These are phyloP conservation scores for Ariolimax columbianus DNA, from an alignment of 2,888 invertebrate genomes.

Conservation along the genomic window DNA sequence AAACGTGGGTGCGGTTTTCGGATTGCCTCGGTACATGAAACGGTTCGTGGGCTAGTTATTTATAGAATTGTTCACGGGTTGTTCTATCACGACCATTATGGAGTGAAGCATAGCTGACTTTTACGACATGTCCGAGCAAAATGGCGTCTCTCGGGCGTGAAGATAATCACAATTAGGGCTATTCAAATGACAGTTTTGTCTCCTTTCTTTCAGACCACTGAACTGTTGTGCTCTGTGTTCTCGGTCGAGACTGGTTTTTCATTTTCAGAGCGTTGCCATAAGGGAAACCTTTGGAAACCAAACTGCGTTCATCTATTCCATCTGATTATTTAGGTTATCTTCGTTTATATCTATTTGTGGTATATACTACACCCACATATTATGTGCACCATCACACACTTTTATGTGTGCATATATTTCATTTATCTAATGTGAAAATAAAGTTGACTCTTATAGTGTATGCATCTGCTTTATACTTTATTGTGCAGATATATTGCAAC, in stretches of 20 bases:
- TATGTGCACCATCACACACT: too few relatives aligned
- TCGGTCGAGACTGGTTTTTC: not conserved
- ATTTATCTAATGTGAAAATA: too few relatives aligned
- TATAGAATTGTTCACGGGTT: not conserved
- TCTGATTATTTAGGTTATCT: not conserved
- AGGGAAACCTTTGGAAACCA: not conserved
- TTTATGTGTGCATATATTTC: too few relatives aligned
- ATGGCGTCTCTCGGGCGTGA: slow-evolving; percentile 10
- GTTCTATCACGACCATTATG: not conserved
- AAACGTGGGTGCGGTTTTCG: not conserved
- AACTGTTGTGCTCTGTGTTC: not conserved
- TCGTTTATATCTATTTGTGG: too few relatives aligned
- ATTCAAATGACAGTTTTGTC: not conserved
- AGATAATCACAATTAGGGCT: slow-evolving; percentile 22
- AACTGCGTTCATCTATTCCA: not conserved
- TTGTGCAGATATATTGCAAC: too few relatives aligned
- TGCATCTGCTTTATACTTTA: too few relatives aligned
- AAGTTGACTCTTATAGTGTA: too few relatives aligned
- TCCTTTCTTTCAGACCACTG: not conserved
- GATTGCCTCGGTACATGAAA: not conserved
- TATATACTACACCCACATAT: too few relatives aligned
- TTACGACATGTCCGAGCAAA: slow-evolving; percentile 23
- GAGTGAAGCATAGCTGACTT: not conserved
- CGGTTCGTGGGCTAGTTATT: not conserved
- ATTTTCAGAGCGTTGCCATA: not conserved